Evolutionary conservation across 2,797 vertebrate genomes (phyloP).

Genomic region (Coluber constrictor): DNA sequence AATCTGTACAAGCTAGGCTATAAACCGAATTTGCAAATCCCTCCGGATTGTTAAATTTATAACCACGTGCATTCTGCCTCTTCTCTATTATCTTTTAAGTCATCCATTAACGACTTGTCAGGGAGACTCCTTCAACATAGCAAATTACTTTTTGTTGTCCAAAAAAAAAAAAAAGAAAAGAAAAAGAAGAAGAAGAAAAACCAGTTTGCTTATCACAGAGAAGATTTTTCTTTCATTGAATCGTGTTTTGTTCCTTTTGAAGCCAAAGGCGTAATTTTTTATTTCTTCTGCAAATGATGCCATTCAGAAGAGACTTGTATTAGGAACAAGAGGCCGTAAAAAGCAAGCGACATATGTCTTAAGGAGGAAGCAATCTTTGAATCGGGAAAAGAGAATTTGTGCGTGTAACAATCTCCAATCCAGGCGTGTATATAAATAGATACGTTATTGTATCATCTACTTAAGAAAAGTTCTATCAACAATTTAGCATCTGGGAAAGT

Average conservation of each 20-base stretch:
- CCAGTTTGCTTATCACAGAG: background rate
- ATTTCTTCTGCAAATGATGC: constrained; percentile 11
- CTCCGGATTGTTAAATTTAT: background rate
- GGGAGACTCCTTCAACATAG: background rate
- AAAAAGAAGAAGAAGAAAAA: background rate
- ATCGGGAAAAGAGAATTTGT: background rate
- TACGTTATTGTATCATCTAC: background rate
- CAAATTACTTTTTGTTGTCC: background rate
- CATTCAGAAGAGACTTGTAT: background rate
- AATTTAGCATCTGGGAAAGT: background rate
- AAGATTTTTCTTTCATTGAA: constrained; percentile 8
- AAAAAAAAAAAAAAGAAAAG: background rate
- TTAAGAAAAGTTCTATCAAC: background rate
- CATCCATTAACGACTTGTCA: background rate
- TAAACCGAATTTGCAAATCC: background rate
- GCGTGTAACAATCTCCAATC: background rate
- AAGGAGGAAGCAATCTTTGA: background rate
- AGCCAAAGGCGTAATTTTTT: constrained; percentile 5
- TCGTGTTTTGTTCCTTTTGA: background rate
- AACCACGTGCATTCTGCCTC: background rate
- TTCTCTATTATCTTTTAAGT: background rate
- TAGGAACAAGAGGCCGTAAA: background rate
- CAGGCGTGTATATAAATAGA: background rate
- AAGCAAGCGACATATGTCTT: background rate
- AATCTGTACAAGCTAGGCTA: background rate